Evolutionary conservation across 1,140 invertebrate species (phyloP).

Genomic region (Dufourea novaeangliae): DNA sequence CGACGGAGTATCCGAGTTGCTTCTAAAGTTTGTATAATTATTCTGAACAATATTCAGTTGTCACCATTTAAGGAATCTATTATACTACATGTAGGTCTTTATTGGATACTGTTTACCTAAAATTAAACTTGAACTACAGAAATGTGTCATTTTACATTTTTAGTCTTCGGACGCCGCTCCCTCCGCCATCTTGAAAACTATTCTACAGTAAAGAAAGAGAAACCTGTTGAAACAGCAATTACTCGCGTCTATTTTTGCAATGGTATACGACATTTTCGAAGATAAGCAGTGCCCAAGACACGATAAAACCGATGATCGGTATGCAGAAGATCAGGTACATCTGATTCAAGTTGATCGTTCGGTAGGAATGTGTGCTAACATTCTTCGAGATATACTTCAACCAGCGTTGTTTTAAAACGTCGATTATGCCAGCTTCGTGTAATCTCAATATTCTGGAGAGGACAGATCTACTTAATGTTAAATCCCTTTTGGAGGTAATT

Average conservation of each 20-base stretch:
- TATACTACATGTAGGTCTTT: no score
- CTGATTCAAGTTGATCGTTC: slow-evolving; percentile 59
- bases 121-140: no score
- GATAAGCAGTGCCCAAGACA: slow-evolving; percentile 48
- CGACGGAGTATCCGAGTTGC: no score
- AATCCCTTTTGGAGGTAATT: neutral
- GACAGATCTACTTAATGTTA: neutral
- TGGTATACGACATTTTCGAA: slow-evolving; percentile 45
- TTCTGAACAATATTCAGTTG: no score
- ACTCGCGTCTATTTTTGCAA: slow-evolving; percentile 4
- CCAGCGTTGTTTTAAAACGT: slow-evolving; percentile 54
- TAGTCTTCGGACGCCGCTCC: no score
- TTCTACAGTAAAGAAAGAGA: no score
- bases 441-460: slow-evolving; percentile 57
- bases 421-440: slow-evolving; percentile 56
- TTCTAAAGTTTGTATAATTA: neutral
- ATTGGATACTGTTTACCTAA: no score
- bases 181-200: no score
- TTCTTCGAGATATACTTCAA: slow-evolving; percentile 23
- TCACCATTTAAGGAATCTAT: no score
- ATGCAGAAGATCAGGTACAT: slow-evolving; percentile 58
- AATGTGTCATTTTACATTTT: no score
- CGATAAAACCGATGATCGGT: slow-evolving; percentile 20
- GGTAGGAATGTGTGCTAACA: neutral
- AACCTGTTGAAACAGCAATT: neutral